These are phyloP conservation scores for Lysiphlebus fabarum DNA, from an alignment of 1,140 invertebrate genomes.

Conservation along the genomic window DNA sequence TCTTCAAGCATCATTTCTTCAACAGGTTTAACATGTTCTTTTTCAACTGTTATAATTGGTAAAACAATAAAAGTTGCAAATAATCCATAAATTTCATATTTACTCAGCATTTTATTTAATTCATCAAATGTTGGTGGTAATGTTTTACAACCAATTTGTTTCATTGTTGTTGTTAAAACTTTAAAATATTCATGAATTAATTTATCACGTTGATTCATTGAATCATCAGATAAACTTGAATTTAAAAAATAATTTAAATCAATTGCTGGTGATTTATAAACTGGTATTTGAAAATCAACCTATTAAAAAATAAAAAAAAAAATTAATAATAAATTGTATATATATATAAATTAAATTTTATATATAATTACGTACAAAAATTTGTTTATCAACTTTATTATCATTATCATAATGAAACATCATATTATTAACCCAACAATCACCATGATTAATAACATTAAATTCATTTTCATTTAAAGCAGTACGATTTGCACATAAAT, in stretches of 20 bases:
- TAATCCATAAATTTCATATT: conserved; percentile 38
- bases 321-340: background rate
- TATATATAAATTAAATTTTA: no score
- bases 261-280: conserved; percentile 51
- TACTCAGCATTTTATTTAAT: conserved; percentile 38
- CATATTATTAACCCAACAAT: conserved; percentile 67
- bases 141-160: conserved; percentile 42
- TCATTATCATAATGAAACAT: conserved; percentile 59
- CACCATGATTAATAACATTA: conserved; percentile 64
- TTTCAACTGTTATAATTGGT: conserved; percentile 37
- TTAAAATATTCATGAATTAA: conserved; percentile 49
- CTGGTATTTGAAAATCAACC: conserved; percentile 58
- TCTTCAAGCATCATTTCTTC: conserved; percentile 35
- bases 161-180: conserved; percentile 42
- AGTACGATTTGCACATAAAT: conserved; percentile 34
- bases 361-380: conserved; percentile 56
- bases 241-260: conserved; percentile 58
- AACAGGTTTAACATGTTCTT: conserved; percentile 30
- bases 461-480: conserved; percentile 50
- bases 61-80: conserved; percentile 32
- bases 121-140: conserved; percentile 46
- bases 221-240: conserved; percentile 43
- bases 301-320: conserved; percentile 33
- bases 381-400: conserved; percentile 52
- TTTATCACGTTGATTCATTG: conserved; percentile 40